phyloP scores from a whole-genome alignment of 1,140 invertebrate genomes.

The Ruditapes philippinarum region DNA sequence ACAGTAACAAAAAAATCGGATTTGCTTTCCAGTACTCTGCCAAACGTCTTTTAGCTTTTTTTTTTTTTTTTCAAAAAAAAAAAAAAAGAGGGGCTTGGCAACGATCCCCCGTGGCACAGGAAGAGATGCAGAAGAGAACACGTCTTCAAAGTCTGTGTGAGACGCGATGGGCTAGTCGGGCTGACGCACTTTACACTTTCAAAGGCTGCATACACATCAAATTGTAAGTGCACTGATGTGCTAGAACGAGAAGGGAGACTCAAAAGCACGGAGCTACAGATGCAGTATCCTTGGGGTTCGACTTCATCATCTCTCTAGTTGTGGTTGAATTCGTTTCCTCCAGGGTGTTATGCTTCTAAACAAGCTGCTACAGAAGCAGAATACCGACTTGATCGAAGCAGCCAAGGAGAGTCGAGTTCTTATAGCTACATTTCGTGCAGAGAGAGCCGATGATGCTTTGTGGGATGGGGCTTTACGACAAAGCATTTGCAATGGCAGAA shows the following conservation, averaged over 20 bases:
- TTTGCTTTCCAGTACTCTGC: conserved; percentile 24
- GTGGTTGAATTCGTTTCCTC: conserved; percentile 11
- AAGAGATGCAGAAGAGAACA: conserved; percentile 22
- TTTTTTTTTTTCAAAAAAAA: no score
- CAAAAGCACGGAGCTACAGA: conserved; percentile 5
- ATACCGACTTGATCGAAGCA: conserved; percentile 31
- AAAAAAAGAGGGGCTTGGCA: conserved; percentile 16
- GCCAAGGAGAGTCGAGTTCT: neutral
- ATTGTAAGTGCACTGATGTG: conserved; percentile 33
- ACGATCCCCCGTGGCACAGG: neutral
- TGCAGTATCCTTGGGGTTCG: conserved; percentile 32
- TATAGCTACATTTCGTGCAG: neutral
- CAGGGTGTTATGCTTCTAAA: conserved; percentile 30
- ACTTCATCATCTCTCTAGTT: conserved; percentile 31
- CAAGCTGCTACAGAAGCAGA: conserved; percentile 14
- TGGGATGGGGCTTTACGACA: neutral
- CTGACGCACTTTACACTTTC: neutral
- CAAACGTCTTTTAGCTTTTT: conserved; percentile 24
- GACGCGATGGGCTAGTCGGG: conserved; percentile 43
- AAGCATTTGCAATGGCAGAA: conserved; percentile 28
- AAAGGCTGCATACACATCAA: conserved; percentile 14
- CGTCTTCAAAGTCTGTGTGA: conserved; percentile 33
- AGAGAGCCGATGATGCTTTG: conserved; percentile 14
- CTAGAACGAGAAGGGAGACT: neutral
- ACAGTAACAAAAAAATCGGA: neutral